Percentiles rank a stretch among this genome's conserved stretches.
Evolutionary conservation across 2,113 vertebrate genomes (phyloP).

Genomic region (Datnioides undecimradiatus): DNA sequence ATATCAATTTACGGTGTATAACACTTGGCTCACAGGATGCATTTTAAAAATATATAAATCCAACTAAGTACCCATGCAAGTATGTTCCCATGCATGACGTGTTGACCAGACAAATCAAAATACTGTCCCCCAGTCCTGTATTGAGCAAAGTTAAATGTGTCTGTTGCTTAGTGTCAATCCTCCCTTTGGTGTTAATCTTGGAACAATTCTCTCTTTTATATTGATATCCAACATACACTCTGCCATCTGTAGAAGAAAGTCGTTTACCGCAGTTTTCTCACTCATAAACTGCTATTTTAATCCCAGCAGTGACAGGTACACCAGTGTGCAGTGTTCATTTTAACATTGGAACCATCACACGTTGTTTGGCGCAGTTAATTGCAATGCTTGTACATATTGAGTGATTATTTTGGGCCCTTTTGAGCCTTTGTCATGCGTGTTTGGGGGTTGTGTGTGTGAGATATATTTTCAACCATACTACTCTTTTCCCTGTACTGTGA

Average conservation of each 20-base stretch:
- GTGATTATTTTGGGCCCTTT: constrained; percentile 64
- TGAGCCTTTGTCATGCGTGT: constrained; percentile 58
- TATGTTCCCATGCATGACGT: constrained; percentile 47
- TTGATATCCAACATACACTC: constrained; percentile 32
- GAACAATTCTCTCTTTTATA: constrained; percentile 31
- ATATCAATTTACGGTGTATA: constrained; percentile 3
- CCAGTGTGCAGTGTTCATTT: constrained; percentile 53
- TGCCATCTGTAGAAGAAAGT: constrained; percentile 33
- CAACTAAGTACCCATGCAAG: constrained; percentile 35
- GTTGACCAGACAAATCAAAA: constrained; percentile 16
- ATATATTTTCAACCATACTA: constrained; percentile 54
- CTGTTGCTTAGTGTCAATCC: constrained; percentile 49
- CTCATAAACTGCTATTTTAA: constrained; percentile 14
- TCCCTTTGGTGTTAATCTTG: constrained; percentile 43
- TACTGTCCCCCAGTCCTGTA: constrained; percentile 17
- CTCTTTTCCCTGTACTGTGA: constrained; percentile 56
- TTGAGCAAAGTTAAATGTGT: constrained; percentile 27
- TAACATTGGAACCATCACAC: constrained; percentile 26
- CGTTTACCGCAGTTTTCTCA: constrained; percentile 4
- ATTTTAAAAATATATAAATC: constrained; percentile 30
- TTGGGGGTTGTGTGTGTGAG: constrained; percentile 37
- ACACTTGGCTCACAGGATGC: constrained; percentile 41
- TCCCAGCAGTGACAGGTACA: constrained; percentile 48
- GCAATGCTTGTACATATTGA: constrained; percentile 67
- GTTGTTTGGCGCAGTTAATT: constrained; percentile 46